Percentiles rank a stretch among this genome's conserved stretches.
phyloP scores from a whole-genome alignment of 1,140 invertebrate genomes.

The Sycophila sp. region DNA sequence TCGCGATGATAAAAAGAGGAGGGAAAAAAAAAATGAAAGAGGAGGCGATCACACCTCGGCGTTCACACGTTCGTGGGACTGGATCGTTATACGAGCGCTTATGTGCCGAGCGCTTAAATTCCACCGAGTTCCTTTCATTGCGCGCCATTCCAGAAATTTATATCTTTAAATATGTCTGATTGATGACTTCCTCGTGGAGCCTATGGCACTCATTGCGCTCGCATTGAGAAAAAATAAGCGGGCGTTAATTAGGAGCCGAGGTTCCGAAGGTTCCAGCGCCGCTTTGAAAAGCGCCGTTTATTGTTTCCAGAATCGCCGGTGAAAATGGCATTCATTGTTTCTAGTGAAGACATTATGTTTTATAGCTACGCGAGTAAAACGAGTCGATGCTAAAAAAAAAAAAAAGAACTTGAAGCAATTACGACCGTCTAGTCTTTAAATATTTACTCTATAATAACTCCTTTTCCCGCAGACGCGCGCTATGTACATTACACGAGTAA shows the following conservation, averaged over 20 bases:
- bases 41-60: conserved; percentile 12
- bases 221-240: background rate
- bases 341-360: too few relatives aligned
- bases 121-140: conserved; percentile 19
- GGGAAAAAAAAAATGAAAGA: background rate
- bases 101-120: conserved; percentile 20
- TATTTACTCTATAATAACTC: too few relatives aligned
- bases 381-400: too few relatives aligned
- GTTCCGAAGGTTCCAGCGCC: too few relatives aligned
- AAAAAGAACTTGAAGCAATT: background rate
- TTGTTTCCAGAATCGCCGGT: background rate
- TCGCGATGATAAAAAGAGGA: background rate
- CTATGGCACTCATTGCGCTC: background rate
- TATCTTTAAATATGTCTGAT: conserved; percentile 28
- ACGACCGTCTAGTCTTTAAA: too few relatives aligned
- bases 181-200: conserved; percentile 19
- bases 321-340: too few relatives aligned
- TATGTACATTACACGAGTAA: too few relatives aligned
- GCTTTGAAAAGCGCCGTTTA: background rate
- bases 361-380: too few relatives aligned
- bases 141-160: conserved; percentile 26
- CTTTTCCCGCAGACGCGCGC: too few relatives aligned
- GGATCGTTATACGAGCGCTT: conserved; percentile 8
- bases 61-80: conserved; percentile 28
- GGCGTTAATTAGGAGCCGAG: background rate